A percentile compares a stretch with the other conserved stretches of the same genome.
phyloP scores from a whole-genome alignment of 2,113 vertebrate species.

The Rattus rattus region DNA sequence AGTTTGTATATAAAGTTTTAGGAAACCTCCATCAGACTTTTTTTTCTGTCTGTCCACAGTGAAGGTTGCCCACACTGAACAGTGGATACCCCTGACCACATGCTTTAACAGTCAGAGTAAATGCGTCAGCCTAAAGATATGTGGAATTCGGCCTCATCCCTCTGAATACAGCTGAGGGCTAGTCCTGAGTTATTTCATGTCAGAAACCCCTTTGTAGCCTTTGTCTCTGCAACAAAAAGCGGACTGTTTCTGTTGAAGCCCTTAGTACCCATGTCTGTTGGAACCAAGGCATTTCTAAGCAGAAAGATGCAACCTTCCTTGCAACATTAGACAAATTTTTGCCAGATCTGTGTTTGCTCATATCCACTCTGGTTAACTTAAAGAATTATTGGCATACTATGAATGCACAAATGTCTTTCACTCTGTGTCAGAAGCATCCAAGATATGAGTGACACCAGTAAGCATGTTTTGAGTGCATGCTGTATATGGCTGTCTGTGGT shows the following conservation, averaged over 20 bases:
- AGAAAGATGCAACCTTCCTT: not conserved
- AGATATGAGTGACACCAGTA: not conserved
- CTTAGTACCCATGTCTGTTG: accelerated
- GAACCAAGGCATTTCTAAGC: not conserved
- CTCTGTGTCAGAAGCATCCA: not conserved
- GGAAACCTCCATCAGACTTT: not conserved
- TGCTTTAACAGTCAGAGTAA: not conserved
- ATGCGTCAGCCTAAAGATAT: not conserved
- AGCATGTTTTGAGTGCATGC: not conserved
- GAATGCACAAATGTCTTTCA: not conserved
- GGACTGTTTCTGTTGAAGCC: not conserved
- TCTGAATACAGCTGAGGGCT: not conserved
- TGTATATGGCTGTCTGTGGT: accelerated
- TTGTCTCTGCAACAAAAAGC: not conserved
- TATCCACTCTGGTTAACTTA: not conserved
- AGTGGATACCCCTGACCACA: too few species aligned
- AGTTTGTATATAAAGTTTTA: not conserved
- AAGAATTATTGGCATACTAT: not conserved
- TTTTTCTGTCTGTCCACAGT: not conserved
- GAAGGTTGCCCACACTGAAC: accelerated
- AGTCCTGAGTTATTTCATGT: not conserved
- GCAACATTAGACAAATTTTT: not conserved
- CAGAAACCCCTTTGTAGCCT: not conserved
- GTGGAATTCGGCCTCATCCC: accelerated
- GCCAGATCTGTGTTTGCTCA: not conserved